Conservation (phyloP, 2,113 vertebrate species). For the Pungitius pungitius region DNA sequence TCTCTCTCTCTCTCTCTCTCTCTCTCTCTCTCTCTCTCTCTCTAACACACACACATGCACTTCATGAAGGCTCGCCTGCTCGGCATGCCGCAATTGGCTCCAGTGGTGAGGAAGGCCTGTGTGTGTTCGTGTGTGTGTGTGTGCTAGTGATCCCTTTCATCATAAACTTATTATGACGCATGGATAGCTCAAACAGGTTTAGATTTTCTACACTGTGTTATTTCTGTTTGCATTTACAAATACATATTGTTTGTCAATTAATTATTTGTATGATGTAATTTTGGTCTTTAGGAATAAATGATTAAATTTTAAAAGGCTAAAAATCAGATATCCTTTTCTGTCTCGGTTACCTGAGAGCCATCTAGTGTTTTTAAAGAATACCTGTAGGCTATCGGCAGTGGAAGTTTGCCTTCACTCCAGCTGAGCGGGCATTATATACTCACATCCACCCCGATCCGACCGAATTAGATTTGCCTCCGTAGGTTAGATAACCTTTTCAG, state of each 20-base stretch:
- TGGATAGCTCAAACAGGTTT: background rate
- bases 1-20: constrained; percentile 23
- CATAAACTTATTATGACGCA: background rate
- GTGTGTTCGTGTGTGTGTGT: constrained; percentile 5
- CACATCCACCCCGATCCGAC: constrained; percentile 53
- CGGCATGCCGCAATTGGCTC: constrained; percentile 81
- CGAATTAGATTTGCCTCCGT: constrained; percentile 59
- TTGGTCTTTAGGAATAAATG: background rate
- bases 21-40: constrained; percentile 24
- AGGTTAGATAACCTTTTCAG: constrained; percentile 49
- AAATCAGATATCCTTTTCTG: too few species aligned
- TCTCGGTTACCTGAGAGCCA: constrained; percentile 12
- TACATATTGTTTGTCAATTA: background rate
- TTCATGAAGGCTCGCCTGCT: constrained; percentile 91
- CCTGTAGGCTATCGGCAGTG: constrained; percentile 54
- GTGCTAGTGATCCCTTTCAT: constrained; percentile 4
- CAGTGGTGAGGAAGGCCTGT: constrained; percentile 59
- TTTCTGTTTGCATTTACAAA: background rate
- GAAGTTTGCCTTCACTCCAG: constrained; percentile 56
- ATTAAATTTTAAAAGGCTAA: too few species aligned
- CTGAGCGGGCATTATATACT: too few species aligned
- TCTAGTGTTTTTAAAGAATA: constrained; percentile 62
- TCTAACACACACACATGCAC: background rate
- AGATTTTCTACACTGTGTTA: background rate
- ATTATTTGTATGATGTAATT: background rate